Conservation (phyloP, 2,888 invertebrate species). For the Incurvaria masculella region DNA sequence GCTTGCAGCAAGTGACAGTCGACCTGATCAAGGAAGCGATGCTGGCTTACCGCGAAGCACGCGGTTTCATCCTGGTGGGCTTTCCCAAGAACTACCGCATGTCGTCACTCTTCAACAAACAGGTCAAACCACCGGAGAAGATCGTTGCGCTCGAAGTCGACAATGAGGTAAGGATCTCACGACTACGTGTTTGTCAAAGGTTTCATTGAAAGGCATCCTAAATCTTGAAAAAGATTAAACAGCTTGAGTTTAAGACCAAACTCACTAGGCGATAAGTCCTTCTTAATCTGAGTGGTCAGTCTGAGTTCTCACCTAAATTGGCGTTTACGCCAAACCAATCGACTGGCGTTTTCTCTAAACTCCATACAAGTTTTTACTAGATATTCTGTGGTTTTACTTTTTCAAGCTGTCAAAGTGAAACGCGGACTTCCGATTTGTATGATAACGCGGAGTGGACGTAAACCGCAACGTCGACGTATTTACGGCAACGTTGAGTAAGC, state of each 20-base stretch:
- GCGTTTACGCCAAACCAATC: too few species aligned
- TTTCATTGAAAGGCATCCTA: neutral
- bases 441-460: too few species aligned
- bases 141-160: conserved; percentile 46
- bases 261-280: neutral
- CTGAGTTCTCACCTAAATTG: too few species aligned
- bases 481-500: too few species aligned
- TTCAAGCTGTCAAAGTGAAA: too few species aligned
- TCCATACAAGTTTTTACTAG: too few species aligned
- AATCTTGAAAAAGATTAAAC: neutral
- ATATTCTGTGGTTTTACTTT: too few species aligned
- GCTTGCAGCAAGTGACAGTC: conserved; percentile 46
- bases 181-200: neutral
- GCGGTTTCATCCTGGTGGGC: conserved; percentile 54
- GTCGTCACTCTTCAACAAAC: conserved; percentile 45
- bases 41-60: conserved; percentile 39
- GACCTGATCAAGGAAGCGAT: conserved; percentile 57
- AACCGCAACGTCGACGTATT: too few species aligned
- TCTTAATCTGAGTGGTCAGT: too few species aligned
- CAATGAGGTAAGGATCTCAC: conserved; percentile 29
- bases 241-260: neutral
- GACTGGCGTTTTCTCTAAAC: too few species aligned
- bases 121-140: conserved; percentile 51
- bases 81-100: conserved; percentile 54
- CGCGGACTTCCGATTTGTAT: too few species aligned